Base-by-base conservation (phyloP, 2,113 vertebrate species). In the Entelurus aequoreus region DNA sequence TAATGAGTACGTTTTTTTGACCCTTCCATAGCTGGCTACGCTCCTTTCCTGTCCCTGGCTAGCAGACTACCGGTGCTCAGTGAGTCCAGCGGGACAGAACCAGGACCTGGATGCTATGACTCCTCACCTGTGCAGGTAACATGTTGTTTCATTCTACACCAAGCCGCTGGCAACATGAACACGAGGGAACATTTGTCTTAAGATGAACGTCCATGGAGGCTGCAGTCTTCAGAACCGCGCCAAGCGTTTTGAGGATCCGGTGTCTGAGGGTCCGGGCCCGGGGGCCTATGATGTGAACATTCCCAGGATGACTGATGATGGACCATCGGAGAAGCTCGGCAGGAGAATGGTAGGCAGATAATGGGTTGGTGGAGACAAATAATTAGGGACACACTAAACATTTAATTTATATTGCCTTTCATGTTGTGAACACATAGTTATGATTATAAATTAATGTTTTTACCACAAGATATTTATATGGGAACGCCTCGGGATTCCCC, bases 21-120 rank as follows among this genome's bases (percentile, higher is more conserved):
- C 21, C 38, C 1, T 28, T 19, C n/a, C 4, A 2, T 9, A 94
- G 93, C 59, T 75, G 79, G 89, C 15, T 91, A 88, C 78, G 93
- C 93, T 57, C 94, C 94, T 4, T 95, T 94, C 82, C 79, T 92
- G 79, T 92, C 93, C 57, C 69, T 90, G 65, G 72, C 85, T 71
- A 79, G 58, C 40, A 88, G 93, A 79, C 70, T 81, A 35, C 72
- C 82, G 62, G 0, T 65, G 42, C 87, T 88, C 65, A 52, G 54
- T 62, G 47, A 38, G 37, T 72, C 64, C 14, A 61, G 60, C 37
- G 54, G 69, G 47, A 75, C 51, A 1, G 46, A 66, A 65, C 93
- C 93, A 58, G 93, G 91, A 60, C 94, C 92, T 48, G 93, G 86
- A 37, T 68, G 91, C 53, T 94, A 94, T 72, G 83, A 91, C 69